Conservation (phyloP, 2,797 vertebrate species). For the Clangula hyemalis region DNA sequence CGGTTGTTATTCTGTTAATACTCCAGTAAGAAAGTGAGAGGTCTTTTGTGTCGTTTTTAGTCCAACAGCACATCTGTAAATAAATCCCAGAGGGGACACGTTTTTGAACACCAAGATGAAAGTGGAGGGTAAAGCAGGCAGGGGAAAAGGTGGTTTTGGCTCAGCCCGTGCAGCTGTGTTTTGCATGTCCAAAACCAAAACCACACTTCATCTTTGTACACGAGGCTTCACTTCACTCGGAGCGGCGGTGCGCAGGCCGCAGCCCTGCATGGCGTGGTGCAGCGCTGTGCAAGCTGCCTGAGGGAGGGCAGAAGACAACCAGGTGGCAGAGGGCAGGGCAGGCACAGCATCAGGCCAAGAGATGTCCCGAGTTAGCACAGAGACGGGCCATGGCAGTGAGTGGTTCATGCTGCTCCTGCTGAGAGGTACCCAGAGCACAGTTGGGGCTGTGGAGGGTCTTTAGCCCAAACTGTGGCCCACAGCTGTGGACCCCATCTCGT, state of each 20-base stretch:
- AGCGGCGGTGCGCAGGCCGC: rapidly evolving
- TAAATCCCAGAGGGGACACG: not conserved
- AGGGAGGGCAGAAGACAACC: too few relatives aligned
- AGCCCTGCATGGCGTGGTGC: rapidly evolving
- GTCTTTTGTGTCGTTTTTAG: constrained; percentile 27
- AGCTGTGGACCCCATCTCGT: not conserved
- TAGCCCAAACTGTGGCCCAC: not conserved
- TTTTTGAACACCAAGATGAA: not conserved
- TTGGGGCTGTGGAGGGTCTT: not conserved
- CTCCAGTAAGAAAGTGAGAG: constrained; percentile 49
- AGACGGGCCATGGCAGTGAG: not conserved
- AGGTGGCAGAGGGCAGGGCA: not conserved
- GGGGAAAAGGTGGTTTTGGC: constrained; percentile 54
- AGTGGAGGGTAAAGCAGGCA: constrained; percentile 24
- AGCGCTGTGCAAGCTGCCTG: not conserved
- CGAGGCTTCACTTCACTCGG: not conserved
- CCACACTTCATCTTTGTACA: not conserved
- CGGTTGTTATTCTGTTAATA: not conserved
- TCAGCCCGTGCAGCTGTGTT: not conserved
- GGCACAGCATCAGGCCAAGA: not conserved
- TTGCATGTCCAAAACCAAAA: constrained; percentile 43
- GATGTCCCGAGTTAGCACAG: not conserved
- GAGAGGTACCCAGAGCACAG: rapidly evolving
- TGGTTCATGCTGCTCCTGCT: not conserved
- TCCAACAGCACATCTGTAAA: not conserved